phyloP scores from a whole-genome alignment of 2,888 invertebrate genomes.

The Tipula vernalis region DNA sequence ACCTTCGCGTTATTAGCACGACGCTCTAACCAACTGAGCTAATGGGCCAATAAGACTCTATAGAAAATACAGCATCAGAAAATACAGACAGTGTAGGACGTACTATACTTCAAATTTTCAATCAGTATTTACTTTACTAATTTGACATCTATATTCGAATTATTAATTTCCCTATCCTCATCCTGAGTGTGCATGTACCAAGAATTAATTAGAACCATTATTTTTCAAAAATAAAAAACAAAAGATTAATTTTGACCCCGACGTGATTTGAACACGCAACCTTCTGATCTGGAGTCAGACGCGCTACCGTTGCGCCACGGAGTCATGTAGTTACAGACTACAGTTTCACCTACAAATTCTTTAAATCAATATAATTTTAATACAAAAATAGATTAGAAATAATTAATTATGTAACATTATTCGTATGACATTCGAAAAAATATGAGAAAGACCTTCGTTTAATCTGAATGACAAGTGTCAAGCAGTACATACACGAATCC shows the following conservation, averaged over 20 bases:
- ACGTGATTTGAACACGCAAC: conserved; percentile 32
- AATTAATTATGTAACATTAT: not conserved
- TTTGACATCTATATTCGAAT: too few species aligned
- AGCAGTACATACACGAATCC: too few species aligned
- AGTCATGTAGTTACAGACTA: conserved; percentile 18
- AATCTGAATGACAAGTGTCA: too few species aligned
- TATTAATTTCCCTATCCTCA: too few species aligned
- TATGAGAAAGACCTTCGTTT: too few species aligned
- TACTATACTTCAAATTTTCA: too few species aligned
- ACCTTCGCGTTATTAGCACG: conserved; percentile 38
- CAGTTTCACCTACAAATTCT: too few species aligned
- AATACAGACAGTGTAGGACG: too few species aligned
- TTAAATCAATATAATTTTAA: not conserved
- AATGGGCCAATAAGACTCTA: conserved; percentile 27
- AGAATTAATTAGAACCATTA: too few species aligned
- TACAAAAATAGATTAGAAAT: not conserved
- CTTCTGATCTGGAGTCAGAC: conserved; percentile 33
- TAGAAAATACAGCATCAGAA: not conserved
- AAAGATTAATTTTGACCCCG: conserved; percentile 22
- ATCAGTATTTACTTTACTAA: too few species aligned
- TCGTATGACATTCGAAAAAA: not conserved
- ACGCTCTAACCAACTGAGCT: conserved; percentile 39
- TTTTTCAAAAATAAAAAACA: too few species aligned
- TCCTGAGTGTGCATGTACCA: too few species aligned
- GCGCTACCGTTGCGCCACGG: conserved; percentile 33